Evolutionary conservation across 1,140 invertebrate genomes (phyloP).

Genomic region (Anoplolepis gracilipes): DNA sequence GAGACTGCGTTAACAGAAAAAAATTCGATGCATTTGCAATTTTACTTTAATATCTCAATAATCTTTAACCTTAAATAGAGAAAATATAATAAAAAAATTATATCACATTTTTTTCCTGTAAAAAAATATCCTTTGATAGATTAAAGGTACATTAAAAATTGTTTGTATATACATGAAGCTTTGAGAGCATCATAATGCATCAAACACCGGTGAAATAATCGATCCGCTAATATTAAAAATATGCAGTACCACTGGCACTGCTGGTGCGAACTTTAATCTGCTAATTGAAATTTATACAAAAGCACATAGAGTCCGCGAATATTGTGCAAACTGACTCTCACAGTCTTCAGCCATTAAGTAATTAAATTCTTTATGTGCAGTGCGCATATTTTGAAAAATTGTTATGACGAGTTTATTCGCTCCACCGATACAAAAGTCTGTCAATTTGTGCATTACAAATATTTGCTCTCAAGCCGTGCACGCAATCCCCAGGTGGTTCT

Average conservation of each 20-base stretch:
- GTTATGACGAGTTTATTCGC: neutral
- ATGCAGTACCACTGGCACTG: constrained; percentile 2
- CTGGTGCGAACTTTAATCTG: constrained; percentile 37
- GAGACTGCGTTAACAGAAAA: neutral
- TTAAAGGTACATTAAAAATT: neutral
- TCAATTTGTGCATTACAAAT: neutral
- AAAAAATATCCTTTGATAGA: neutral
- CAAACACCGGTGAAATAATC: constrained; percentile 16
- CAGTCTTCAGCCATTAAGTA: constrained; percentile 42
- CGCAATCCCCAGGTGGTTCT: neutral
- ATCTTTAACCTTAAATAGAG: too few relatives aligned
- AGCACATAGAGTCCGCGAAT: neutral
- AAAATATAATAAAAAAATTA: constrained; percentile 32
- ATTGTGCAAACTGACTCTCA: constrained; percentile 20
- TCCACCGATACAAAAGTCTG: neutral
- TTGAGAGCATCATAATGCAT: neutral
- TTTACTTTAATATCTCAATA: neutral
- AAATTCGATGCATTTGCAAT: neutral
- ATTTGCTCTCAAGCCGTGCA: neutral
- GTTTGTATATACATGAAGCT: neutral
- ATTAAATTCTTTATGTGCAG: constrained; percentile 27
- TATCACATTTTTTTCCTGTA: neutral
- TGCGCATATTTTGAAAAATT: neutral
- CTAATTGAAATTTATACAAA: constrained; percentile 57
- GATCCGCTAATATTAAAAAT: constrained; percentile 34